Percentiles rank a stretch among this genome's conserved stretches.
These are phyloP conservation scores for Drosophila persimilis DNA, from an alignment of 1,140 invertebrate genomes.

Conservation along the genomic window DNA sequence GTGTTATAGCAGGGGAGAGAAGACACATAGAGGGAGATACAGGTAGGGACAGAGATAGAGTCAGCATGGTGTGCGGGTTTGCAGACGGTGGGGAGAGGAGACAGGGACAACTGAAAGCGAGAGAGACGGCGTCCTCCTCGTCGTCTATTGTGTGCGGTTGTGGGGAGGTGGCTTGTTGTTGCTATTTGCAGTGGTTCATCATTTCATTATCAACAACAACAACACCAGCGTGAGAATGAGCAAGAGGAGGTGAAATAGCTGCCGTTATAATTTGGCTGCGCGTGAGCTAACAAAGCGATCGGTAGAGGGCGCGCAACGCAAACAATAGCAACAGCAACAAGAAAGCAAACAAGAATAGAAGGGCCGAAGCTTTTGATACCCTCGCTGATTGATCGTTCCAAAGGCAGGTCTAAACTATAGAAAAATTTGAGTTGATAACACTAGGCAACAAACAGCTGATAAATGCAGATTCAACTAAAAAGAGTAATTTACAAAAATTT, in stretches of 20 bases:
- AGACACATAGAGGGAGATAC: neutral
- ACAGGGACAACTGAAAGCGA: neutral
- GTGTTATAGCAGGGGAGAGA: neutral
- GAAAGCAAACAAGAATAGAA: constrained; percentile 29
- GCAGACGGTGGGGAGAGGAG: too few relatives aligned
- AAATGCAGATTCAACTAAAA: too few relatives aligned
- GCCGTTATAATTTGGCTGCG: constrained; percentile 54
- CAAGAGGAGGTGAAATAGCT: constrained; percentile 1
- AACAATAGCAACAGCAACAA: constrained; percentile 4
- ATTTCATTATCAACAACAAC: constrained; percentile 60
- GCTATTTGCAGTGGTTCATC: constrained; percentile 45
- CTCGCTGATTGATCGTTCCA: too few relatives aligned
- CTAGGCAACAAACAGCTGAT: too few relatives aligned
- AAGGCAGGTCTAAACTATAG: too few relatives aligned
- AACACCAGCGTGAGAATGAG: constrained; percentile 20
- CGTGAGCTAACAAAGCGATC: constrained; percentile 61
- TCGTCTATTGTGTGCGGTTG: constrained; percentile 1
- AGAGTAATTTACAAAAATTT: too few relatives aligned
- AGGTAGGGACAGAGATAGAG: neutral
- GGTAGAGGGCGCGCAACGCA: constrained; percentile 14
- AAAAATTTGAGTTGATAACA: too few relatives aligned
- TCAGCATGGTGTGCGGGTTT: too few relatives aligned
- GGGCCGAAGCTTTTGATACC: neutral
- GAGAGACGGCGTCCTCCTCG: neutral
- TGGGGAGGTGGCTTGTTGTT: constrained; percentile 26